Evolutionary conservation across 2,797 vertebrate genomes (phyloP).

Genomic region (Tokudaia muenninki): DNA sequence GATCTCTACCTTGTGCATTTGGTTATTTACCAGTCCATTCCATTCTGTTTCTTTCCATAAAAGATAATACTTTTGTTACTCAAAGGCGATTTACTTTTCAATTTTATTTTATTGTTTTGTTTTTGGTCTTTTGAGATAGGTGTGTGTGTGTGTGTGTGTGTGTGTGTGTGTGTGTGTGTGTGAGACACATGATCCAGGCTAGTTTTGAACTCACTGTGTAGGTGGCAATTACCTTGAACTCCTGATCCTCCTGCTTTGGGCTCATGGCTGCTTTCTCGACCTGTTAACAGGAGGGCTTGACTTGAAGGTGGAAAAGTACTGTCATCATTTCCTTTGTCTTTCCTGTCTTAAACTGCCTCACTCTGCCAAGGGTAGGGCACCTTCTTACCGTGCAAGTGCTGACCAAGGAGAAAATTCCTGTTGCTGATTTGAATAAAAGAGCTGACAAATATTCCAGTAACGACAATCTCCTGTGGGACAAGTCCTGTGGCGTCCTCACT

Average conservation of each 20-base stretch:
- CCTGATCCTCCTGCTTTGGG: not conserved
- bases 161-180: no score
- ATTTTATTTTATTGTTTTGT: not conserved
- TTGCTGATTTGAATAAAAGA: not conserved
- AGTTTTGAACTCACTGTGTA: not conserved
- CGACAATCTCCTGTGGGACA: not conserved
- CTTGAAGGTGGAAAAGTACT: slow-evolving; percentile 23
- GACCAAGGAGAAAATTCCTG: slow-evolving; percentile 14
- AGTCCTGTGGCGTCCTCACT: not conserved
- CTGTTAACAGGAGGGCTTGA: slow-evolving; percentile 14
- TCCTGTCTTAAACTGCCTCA: not conserved
- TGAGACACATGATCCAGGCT: not conserved
- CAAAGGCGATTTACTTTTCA: slow-evolving; percentile 1
- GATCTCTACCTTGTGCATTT: not conserved
- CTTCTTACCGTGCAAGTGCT: not conserved
- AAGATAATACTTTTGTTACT: not conserved
- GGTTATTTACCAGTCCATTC: not conserved
- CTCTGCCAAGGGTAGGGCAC: not conserved
- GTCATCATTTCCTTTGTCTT: not conserved
- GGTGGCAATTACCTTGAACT: not conserved
- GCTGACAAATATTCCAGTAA: not conserved
- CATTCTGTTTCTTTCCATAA: not conserved
- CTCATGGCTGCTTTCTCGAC: slow-evolving; percentile 27
- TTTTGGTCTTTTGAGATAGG: not conserved
- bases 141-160: no score